These are phyloP conservation scores for Isoperla grammatica DNA, from an alignment of 2,888 invertebrate species.

Conservation along the genomic window DNA sequence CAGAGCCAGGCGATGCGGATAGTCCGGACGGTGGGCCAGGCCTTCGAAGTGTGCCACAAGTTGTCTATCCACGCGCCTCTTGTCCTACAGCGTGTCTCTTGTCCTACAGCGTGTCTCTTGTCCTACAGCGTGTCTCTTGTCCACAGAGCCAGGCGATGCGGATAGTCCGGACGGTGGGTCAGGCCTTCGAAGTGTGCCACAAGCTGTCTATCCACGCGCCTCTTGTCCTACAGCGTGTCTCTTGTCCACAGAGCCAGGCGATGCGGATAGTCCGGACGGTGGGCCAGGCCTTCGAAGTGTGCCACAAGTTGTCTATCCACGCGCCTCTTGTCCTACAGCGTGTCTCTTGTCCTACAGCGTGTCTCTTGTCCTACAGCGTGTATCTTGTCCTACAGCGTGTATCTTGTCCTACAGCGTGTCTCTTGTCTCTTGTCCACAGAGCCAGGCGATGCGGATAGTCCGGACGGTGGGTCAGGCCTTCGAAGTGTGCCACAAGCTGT, in stretches of 20 bases:
- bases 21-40: slow-evolving; percentile 97
- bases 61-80: slow-evolving; percentile 62
- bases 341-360: too few species aligned
- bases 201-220: slow-evolving; percentile 68
- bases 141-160: slow-evolving; percentile 95
- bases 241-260: slow-evolving; percentile 78
- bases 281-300: slow-evolving; percentile 99
- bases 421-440: slow-evolving; percentile 54
- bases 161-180: slow-evolving; percentile 96
- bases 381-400: too few species aligned
- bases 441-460: slow-evolving; percentile 97
- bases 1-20: slow-evolving; percentile 99
- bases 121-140: too few species aligned
- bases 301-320: slow-evolving; percentile 85
- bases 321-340: slow-evolving; percentile 36
- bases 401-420: too few species aligned
- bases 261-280: slow-evolving; percentile 98
- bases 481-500: slow-evolving; percentile 97
- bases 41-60: slow-evolving; percentile 99
- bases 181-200: slow-evolving; percentile 99
- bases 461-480: slow-evolving; percentile 98
- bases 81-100: too few species aligned
- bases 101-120: too few species aligned
- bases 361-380: too few species aligned
- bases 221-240: too few species aligned